Conservation (phyloP, 2,888 invertebrate genomes). For the Epirrita christyi region DNA sequence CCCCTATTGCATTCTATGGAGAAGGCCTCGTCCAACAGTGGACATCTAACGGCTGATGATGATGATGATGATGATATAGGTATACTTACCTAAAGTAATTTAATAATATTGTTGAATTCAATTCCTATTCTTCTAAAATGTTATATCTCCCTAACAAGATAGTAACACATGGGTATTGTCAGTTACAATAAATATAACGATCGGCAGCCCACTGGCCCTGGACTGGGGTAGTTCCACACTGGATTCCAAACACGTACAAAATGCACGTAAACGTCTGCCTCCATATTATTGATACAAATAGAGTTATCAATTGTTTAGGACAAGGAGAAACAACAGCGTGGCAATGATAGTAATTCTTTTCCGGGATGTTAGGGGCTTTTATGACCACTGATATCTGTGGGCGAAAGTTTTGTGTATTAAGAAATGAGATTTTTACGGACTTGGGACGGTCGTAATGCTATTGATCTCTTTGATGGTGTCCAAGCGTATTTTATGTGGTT, state of each 20-base stretch:
- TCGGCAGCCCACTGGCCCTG: slow-evolving; percentile 42
- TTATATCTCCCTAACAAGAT: background rate
- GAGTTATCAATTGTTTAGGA: slow-evolving; percentile 83
- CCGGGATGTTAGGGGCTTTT: slow-evolving; percentile 60
- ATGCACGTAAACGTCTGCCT: slow-evolving; percentile 79
- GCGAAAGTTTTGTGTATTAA: slow-evolving; percentile 57
- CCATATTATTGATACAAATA: slow-evolving; percentile 84
- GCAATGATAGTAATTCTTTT: slow-evolving; percentile 71
- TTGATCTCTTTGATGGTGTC: slow-evolving; percentile 56
- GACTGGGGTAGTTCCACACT: slow-evolving; percentile 52
- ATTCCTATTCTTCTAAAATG: background rate
- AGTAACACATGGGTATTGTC: background rate
- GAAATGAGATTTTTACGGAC: slow-evolving; percentile 62
- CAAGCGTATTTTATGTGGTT: slow-evolving; percentile 39
- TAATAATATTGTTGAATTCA: background rate
- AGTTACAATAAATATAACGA: slow-evolving; percentile 65
- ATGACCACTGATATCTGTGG: slow-evolving; percentile 59
- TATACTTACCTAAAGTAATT: too few relatives aligned
- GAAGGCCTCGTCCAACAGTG: too few relatives aligned
- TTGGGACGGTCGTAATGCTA: slow-evolving; percentile 54
- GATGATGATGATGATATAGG: too few relatives aligned
- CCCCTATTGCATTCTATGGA: too few relatives aligned
- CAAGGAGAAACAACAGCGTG: slow-evolving; percentile 73
- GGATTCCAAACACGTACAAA: slow-evolving; percentile 76
- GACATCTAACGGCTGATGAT: too few relatives aligned